Base-by-base conservation (phyloP, 2,888 invertebrate genomes). In the Cerceris ruficornis region DNA sequence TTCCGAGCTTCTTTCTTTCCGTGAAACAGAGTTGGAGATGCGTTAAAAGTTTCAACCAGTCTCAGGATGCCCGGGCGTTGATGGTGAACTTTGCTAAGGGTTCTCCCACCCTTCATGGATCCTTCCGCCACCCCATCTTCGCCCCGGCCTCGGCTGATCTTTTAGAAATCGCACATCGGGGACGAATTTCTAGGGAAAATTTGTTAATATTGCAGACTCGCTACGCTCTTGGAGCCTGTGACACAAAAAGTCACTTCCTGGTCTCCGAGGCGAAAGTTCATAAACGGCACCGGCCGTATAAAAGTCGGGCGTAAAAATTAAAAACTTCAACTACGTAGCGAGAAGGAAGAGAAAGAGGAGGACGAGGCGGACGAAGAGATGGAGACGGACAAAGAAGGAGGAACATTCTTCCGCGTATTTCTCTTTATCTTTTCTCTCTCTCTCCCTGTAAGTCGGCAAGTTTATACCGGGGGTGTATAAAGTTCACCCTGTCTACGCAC, bases 181-280 rank as follows among this genome's bases (percentile, higher is more conserved):
- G 89, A 89, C 84, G 77, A 83, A 79, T 84, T 86, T 80, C 69
- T 81, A 70, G 65, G 81, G 80, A 78, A 87, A 85, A 85, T 87
- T 87, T 85, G 84, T 86, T 83, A 88, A 88, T 87, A 89, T 86
- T 87, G 82, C 85, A 88, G 77, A 69, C 77, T 74, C 78, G 71
- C 62, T 57, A 59, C 54, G 80, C 78, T 75, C 68, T 75, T 65
- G 71, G 70, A 69, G 80, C 54, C 67, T 60, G 70, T 69, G 85
- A 85, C 80, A 80, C 76, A 75, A 80, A 84, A 84, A 84, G 78
- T 75, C 80, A 69, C 70, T 70, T 55, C 70, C 50, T 52, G 61
- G 42, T 54, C 69, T n/a, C 15, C 69, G 75, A 50, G 57, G 14
- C 52, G 55, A 55, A 68, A 69, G 65, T 80, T 79, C 74, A 65